Conservation (phyloP, 2,797 vertebrate species). For the Crenichthys baileyi region DNA sequence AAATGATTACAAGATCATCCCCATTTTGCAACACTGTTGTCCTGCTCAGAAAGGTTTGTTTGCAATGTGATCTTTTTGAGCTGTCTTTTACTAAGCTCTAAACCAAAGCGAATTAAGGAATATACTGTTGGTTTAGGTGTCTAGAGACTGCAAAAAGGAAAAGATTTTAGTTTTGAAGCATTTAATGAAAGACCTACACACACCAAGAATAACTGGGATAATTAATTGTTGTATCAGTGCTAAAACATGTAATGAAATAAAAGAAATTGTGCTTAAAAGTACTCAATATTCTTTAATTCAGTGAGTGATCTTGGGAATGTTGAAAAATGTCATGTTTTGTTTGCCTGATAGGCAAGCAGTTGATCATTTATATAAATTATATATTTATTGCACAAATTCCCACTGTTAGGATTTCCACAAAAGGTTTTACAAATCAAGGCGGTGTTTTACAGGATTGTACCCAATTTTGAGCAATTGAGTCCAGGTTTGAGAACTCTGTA, state of each 20-base stretch:
- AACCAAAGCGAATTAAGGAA: neutral
- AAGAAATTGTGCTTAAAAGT: neutral
- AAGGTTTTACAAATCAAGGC: neutral
- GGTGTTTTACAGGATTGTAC: neutral
- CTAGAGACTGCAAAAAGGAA: neutral
- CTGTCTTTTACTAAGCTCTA: neutral
- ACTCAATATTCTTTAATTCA: neutral
- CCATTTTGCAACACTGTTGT: neutral
- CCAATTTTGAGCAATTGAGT: neutral
- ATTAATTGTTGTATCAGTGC: neutral
- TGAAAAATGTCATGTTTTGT: neutral
- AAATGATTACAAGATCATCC: neutral
- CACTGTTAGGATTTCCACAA: no score
- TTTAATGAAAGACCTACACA: neutral
- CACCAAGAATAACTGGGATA: neutral
- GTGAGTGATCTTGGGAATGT: neutral
- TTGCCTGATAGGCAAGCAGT: neutral
- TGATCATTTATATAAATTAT: neutral
- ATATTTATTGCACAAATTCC: neutral
- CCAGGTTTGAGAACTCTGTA: neutral
- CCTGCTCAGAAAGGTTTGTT: no score
- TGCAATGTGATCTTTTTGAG: neutral
- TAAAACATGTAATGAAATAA: neutral
- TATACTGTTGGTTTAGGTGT: neutral
- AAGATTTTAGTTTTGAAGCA: neutral